phyloP scores from a whole-genome alignment of 53 echinoderm and acorn worm genomes.

The Astropecten irregularis region DNA sequence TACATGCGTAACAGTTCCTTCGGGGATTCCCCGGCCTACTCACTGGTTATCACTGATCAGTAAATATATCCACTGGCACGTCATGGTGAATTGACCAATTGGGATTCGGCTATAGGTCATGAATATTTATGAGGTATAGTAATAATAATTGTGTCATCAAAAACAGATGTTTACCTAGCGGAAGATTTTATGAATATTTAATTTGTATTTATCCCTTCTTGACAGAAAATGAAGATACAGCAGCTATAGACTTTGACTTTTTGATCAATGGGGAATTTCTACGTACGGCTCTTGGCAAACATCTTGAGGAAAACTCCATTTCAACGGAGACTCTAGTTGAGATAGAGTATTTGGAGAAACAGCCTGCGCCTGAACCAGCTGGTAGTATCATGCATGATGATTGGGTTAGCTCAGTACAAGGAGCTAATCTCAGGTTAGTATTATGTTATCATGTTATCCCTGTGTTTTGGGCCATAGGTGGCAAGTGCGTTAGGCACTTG shows the following conservation, averaged over 20 bases:
- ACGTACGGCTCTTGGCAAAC: slow-evolving; percentile 73
- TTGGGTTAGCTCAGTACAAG: slow-evolving; percentile 92
- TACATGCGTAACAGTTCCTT: too few relatives aligned
- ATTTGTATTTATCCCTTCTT: not conserved
- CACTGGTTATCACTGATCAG: too few relatives aligned
- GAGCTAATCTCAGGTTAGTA: slow-evolving; percentile 67
- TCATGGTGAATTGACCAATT: too few relatives aligned
- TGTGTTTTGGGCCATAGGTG: too few relatives aligned
- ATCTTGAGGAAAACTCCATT: slow-evolving; percentile 79
- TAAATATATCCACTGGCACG: too few relatives aligned
- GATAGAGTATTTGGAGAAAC: slow-evolving; percentile 90
- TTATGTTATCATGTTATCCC: not conserved
- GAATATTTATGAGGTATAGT: too few relatives aligned
- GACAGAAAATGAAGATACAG: slow-evolving; percentile 58
- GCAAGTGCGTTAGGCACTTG: too few relatives aligned
- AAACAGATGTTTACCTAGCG: not conserved
- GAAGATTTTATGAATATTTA: not conserved
- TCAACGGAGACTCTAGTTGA: slow-evolving; percentile 93
- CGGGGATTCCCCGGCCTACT: too few relatives aligned
- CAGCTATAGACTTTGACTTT: slow-evolving; percentile 88
- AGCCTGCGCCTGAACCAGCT: slow-evolving; percentile 82
- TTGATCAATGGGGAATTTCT: slow-evolving; percentile 93
- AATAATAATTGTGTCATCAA: too few relatives aligned
- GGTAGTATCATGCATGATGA: slow-evolving; percentile 97
- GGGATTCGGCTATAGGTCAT: too few relatives aligned